A percentile compares a stretch with the other conserved stretches of the same genome.
phyloP scores from a whole-genome alignment of 2,113 vertebrate genomes.

The Hylia prasina region DNA sequence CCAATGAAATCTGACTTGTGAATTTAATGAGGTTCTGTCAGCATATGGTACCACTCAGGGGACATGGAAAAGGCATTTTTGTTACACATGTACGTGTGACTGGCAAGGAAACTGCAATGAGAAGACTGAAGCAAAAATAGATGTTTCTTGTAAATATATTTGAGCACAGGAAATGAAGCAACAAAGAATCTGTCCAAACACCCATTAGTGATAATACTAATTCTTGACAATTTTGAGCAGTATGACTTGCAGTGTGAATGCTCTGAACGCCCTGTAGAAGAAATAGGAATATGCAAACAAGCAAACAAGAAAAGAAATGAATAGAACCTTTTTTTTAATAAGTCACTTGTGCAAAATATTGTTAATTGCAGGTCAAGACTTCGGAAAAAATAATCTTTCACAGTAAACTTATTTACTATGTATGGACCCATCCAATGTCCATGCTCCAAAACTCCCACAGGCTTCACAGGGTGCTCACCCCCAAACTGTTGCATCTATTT shows the following conservation, averaged over 20 bases:
- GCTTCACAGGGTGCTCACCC: not conserved
- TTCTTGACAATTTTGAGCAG: not conserved
- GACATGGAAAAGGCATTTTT: not conserved
- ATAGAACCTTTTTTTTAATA: not conserved
- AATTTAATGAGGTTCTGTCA: slow-evolving; percentile 11
- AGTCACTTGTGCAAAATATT: not conserved
- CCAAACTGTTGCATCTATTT: not conserved
- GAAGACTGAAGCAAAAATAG: slow-evolving; percentile 26
- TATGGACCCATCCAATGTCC: not conserved
- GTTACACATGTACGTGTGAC: not conserved
- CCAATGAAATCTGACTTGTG: slow-evolving; percentile 27
- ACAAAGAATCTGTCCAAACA: not conserved
- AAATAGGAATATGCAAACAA: not conserved
- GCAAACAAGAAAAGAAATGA: not conserved
- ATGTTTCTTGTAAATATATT: not conserved
- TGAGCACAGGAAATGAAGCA: not conserved
- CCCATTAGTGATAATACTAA: not conserved
- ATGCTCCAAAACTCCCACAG: not conserved
- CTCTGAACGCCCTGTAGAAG: not conserved
- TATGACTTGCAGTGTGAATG: not conserved
- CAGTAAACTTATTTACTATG: not conserved
- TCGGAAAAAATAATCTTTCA: not conserved
- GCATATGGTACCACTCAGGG: slow-evolving; percentile 39
- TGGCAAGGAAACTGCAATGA: not conserved
- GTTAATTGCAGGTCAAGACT: not conserved